Base-by-base conservation (phyloP, 1,140 invertebrate species). In the Uloborus diversus region DNA sequence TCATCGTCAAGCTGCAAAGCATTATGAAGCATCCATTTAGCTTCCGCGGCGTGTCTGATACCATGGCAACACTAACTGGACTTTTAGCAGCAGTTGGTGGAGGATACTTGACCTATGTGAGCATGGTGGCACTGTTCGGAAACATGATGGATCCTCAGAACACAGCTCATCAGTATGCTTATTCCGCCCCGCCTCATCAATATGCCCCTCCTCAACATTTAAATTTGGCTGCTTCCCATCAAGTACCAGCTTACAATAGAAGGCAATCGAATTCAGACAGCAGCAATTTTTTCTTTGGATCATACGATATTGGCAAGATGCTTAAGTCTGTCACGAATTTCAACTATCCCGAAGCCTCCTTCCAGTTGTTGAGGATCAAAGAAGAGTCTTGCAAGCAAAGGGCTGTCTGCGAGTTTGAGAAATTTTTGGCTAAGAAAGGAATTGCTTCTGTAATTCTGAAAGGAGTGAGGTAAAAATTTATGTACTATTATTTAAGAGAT, bases 361-460 rank as follows among this genome's bases (percentile, higher is more conserved):
- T 80, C 33, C 62, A 80, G 25, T 7, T 70, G 7, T 25, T 80
- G 20, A 80, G 68, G n/a, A 56, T 80, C 11, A 71, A 80, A 47
- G 78, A 80, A 1, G 78, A 80, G 27, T 17, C 66, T 25, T 80
- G 78, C 47, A 80, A 80, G 23, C 66, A 70, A n/a, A 80, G 68
- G 23, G 61, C 59, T 3, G 78, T 80, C 11, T 80, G 78, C 20
- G 66, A 80, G 23, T 42, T 80, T 9, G 66, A 80, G 23, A 71
- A 59, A 23, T 80, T 64, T 25, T 35, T 80, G 0, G 66, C 78
- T 37, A 70, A 80, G 42, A 80, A 71, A 23, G 78, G 78, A 4
- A 32, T 80, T 17, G 66, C 78, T 0, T 64, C 78, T 20, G 78
- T 70, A 23, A 71, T 71, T 30, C 42, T 80, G 1, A 71, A 80